Percentiles rank a stretch among this genome's conserved stretches.
Conservation (phyloP, 2,888 invertebrate species). For the Ennomos quercinarius region DNA sequence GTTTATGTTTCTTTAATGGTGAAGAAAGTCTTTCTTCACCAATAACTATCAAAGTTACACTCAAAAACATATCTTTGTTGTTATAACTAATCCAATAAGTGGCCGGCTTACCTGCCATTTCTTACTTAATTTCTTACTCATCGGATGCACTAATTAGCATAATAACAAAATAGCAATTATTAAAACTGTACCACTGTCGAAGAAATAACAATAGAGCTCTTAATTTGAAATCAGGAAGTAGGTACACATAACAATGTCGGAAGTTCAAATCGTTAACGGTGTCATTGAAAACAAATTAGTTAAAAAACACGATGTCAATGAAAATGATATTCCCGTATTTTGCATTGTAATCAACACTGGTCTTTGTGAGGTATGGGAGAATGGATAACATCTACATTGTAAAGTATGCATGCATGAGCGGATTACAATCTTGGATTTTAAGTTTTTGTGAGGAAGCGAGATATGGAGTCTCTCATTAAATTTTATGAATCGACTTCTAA, state of each 20-base stretch:
- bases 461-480: neutral
- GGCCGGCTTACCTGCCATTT: no score
- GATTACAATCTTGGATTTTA: conserved; percentile 34
- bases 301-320: conserved; percentile 9
- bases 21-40: no score
- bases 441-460: conserved; percentile 12
- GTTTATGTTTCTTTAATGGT: no score
- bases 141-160: no score
- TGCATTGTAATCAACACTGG: conserved; percentile 33
- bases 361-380: conserved; percentile 36
- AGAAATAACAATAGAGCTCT: neutral
- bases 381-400: conserved; percentile 34
- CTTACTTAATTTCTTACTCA: no score
- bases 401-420: conserved; percentile 35
- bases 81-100: no score
- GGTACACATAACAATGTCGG: no score
- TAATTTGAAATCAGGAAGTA: no score
- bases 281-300: conserved; percentile 19
- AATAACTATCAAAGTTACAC: no score
- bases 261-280: neutral
- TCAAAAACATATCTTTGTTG: no score
- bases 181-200: neutral
- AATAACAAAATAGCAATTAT: neutral
- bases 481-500: no score
- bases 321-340: conserved; percentile 18